Evolutionary conservation across 1,140 invertebrate genomes (phyloP).

Genomic region (Trichonephila clavata): DNA sequence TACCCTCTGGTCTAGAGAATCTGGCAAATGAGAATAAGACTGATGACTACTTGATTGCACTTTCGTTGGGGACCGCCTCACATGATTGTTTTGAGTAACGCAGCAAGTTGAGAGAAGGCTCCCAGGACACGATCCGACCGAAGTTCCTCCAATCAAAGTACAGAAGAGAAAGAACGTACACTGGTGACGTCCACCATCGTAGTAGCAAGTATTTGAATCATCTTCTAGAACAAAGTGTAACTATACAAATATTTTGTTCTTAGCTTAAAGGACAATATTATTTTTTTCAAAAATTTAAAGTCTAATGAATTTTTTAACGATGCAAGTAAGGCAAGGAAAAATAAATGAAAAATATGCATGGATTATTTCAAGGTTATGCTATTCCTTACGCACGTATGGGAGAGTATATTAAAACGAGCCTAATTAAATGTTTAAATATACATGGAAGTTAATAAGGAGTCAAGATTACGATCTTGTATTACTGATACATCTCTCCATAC

Average conservation of each 20-base stretch:
- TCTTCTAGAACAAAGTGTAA: conserved; percentile 57
- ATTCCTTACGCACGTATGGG: no score
- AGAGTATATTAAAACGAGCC: no score
- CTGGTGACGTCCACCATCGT: conserved; percentile 68
- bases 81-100: conserved; percentile 42
- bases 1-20: conserved; percentile 41
- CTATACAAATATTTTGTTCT: not conserved
- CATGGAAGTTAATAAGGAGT: no score
- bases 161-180: conserved; percentile 76
- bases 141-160: conserved; percentile 62
- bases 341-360: no score
- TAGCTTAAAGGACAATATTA: not conserved
- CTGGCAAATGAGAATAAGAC: conserved; percentile 5
- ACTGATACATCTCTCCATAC: no score
- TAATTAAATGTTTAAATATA: no score
- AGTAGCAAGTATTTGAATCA: conserved; percentile 59
- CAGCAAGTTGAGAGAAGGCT: conserved; percentile 67
- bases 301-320: no score
- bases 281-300: not conserved
- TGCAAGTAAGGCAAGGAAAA: no score
- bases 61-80: conserved; percentile 61
- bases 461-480: no score
- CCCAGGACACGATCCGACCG: conserved; percentile 63
- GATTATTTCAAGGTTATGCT: no score
- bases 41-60: conserved; percentile 1